Base-by-base conservation (phyloP, 2,888 invertebrate genomes). In the Salticus scenicus region DNA sequence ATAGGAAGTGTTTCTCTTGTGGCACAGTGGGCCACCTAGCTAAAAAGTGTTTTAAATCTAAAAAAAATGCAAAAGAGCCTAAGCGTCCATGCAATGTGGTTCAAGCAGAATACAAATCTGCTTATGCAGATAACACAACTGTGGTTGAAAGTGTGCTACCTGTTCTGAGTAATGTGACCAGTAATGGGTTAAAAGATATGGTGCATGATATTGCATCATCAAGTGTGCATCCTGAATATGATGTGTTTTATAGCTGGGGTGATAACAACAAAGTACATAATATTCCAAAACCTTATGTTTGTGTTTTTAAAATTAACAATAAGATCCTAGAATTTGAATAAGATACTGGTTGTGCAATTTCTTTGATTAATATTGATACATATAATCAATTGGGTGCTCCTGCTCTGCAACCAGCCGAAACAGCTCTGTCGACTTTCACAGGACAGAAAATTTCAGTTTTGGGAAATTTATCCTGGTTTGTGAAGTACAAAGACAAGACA, bases 41-140 rank as follows among this genome's bases (percentile, higher is more conserved):
- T 17, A 66, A 66, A 27, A 66, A 66, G 66, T 66, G 66, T 28
- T 27, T 28, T 0, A 66, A 66, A 27, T 10, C 7, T 5, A 5
- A n/a, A 12, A 27, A 24, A 27, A 66, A 27, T 7, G 7, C 4
- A 37, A 28, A 28, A 27, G 66, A 10, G 28, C 0, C 14, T 10
- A 63, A 24, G 20, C 14, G 63, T 17, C 66, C 66, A 1, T 66
- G 66, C 17, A 66, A 66, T 30, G 17, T 66, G 66, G 66, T 66
- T 17, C 8, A 24, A 17, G 66, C 66, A 24, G 5, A 5, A 27
- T 30, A 4, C 37, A 10, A 37, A 37, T 7, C 7, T 37, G 37
- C 37, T 37, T 4, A 10, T 37, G 37, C 37, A 37, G 4, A 4
- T 7, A 10, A 10, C 37, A 37, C 37, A 4, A 37, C 4, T 37